Evolutionary conservation across 1,140 invertebrate genomes (phyloP).

Genomic region (Galleria mellonella): DNA sequence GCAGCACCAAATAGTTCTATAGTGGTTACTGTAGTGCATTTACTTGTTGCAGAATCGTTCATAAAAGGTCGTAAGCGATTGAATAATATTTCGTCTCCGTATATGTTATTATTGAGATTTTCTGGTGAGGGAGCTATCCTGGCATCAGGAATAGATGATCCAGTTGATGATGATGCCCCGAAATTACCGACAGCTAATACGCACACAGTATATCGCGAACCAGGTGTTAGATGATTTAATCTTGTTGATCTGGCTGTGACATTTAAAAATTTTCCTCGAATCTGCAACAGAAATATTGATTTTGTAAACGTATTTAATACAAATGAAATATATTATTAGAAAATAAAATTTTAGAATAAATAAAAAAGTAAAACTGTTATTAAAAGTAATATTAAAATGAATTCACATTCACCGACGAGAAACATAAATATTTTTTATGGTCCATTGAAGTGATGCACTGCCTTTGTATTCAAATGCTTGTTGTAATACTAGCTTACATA

Average conservation of each 20-base stretch:
- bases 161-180: conserved; percentile 69
- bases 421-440: conserved; percentile 71
- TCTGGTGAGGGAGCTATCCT: conserved; percentile 70
- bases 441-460: conserved; percentile 67
- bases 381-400: conserved; percentile 55
- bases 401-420: conserved; percentile 50
- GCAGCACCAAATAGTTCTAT: conserved; percentile 81
- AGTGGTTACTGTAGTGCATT: conserved; percentile 85
- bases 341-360: too few relatives aligned
- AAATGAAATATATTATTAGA: neutral
- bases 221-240: conserved; percentile 82
- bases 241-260: conserved; percentile 81
- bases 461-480: conserved; percentile 69
- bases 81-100: conserved; percentile 72
- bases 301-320: neutral
- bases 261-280: conserved; percentile 81
- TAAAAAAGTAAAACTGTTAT: too few relatives aligned
- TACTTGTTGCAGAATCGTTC: conserved; percentile 82
- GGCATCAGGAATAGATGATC: conserved; percentile 58
- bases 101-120: conserved; percentile 60
- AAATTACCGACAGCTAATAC: conserved; percentile 85
- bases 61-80: conserved; percentile 76
- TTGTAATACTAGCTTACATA: conserved; percentile 36
- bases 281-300: conserved; percentile 57
- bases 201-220: conserved; percentile 88